phyloP scores from a whole-genome alignment of 2,797 vertebrate genomes.

The Phalanger gymnotis region DNA sequence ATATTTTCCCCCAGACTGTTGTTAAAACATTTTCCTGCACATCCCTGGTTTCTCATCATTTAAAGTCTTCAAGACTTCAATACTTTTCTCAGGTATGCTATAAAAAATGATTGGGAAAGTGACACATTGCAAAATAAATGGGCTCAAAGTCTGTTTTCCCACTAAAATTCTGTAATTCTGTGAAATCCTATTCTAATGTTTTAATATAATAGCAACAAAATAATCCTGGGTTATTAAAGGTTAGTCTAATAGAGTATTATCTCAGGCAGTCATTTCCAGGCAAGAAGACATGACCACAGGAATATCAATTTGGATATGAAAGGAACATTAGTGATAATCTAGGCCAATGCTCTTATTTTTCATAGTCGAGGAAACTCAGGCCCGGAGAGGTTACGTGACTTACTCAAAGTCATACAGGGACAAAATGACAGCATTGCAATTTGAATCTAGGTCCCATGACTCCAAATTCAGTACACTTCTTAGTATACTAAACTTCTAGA shows the following conservation, averaged over 20 bases:
- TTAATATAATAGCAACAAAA: background rate
- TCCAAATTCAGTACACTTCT: background rate
- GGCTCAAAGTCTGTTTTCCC: background rate
- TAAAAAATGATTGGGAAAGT: background rate
- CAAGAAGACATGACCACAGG: background rate
- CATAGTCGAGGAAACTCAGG: background rate
- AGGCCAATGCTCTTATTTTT: background rate
- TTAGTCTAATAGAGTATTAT: background rate
- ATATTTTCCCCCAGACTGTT: background rate
- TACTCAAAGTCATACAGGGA: background rate
- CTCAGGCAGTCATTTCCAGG: background rate
- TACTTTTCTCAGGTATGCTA: background rate
- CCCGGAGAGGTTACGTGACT: background rate
- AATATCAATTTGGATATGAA: background rate
- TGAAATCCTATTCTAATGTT: background rate
- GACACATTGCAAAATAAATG: background rate
- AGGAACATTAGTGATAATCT: background rate
- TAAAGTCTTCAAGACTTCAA: background rate
- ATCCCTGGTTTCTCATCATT: background rate
- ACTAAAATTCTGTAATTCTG: background rate
- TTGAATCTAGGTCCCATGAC: background rate
- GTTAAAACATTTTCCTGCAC: background rate
- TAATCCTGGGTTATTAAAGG: background rate
- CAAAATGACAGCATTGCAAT: background rate
- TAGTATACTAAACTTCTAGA: background rate